phyloP scores from a whole-genome alignment of 1,140 invertebrate species.

The Hyles vespertilio region DNA sequence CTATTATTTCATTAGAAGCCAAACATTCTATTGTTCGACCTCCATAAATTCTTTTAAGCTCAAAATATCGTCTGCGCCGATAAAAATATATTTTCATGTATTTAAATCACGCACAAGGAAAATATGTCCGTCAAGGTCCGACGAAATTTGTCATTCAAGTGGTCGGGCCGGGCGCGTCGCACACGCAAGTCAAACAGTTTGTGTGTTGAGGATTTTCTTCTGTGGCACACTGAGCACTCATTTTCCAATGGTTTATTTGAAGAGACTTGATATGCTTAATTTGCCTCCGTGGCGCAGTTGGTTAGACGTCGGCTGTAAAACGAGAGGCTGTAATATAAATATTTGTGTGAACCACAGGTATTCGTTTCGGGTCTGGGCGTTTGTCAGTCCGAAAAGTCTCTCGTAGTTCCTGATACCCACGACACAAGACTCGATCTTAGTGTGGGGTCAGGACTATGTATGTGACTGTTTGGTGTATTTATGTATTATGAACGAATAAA shows the following conservation, averaged over 20 bases:
- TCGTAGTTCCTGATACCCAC: too few relatives aligned
- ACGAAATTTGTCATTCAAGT: constrained; percentile 70
- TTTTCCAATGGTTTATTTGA: neutral
- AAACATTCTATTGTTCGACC: neutral
- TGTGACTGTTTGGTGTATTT: too few relatives aligned
- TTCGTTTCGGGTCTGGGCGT: too few relatives aligned
- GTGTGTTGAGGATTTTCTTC: constrained; percentile 52
- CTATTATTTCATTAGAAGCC: constrained; percentile 8
- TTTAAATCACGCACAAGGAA: constrained; percentile 66
- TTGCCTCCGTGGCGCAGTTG: too few relatives aligned
- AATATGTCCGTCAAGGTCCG: constrained; percentile 57
- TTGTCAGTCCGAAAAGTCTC: too few relatives aligned
- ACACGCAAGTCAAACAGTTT: constrained; percentile 30
- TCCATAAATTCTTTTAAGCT: constrained; percentile 11
- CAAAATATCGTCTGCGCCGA: constrained; percentile 20
- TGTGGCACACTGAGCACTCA: constrained; percentile 39
- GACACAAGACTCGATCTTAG: too few relatives aligned
- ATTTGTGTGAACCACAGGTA: too few relatives aligned
- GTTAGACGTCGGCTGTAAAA: too few relatives aligned
- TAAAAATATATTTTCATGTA: constrained; percentile 39
- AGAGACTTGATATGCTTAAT: too few relatives aligned
- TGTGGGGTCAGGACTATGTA: too few relatives aligned
- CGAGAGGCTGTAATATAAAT: too few relatives aligned
- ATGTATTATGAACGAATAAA: too few relatives aligned
- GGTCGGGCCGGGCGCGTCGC: constrained; percentile 31